Evolutionary conservation across 2,113 vertebrate genomes (phyloP), one percentile per base, ranked within the genome.

Genomic region (Neotoma lepida): DNA sequence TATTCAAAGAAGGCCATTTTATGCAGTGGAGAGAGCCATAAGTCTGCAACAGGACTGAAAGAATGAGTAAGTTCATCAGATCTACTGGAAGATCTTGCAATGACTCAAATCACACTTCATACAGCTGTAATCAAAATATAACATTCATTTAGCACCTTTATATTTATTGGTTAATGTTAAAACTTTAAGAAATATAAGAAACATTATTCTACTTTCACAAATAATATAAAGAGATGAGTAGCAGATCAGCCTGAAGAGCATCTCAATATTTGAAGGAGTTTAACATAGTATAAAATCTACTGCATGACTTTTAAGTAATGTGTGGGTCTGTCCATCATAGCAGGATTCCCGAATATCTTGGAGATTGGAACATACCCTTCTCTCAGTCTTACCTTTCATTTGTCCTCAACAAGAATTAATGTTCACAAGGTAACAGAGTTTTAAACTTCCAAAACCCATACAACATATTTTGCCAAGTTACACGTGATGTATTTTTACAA

Each of bases 61-160:
- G 0, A 56, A 56, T 56, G 51, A 63, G 24, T 35, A 24, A 64
- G 10, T 61, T 63, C 49, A 41, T 1, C 8, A 30, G 22, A 56
- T 58, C 10, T 4, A 74, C 1, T 46, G 41, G 9, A 51, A 26
- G 1, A 3, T 51, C 8, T 26, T 35, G 2, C 2, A 14, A 0
- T 76, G 73, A 76, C 3, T 46, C 35, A 70, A 44, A 6, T 28
- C 35, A n/a, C 8, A 35, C 9, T 51, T 85, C 26, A 22, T 18
- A 17, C 39, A 26, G 8, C 5, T 68, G 1, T 63, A 33, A 63
- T 15, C 22, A 49, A 80, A 2, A 20, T 2, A 18, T 9, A 28
- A 71, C 10, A 30, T 66, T 86, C 22, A 39, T 6, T 35, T 86
- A 77, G 20, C 0, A 51, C 6, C 20, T 41, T 64, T 3, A 22